Evolutionary conservation across 2,797 vertebrate genomes (phyloP), one percentile per base, ranked within the genome.

Genomic region (Spinibarbus caldwelli): DNA sequence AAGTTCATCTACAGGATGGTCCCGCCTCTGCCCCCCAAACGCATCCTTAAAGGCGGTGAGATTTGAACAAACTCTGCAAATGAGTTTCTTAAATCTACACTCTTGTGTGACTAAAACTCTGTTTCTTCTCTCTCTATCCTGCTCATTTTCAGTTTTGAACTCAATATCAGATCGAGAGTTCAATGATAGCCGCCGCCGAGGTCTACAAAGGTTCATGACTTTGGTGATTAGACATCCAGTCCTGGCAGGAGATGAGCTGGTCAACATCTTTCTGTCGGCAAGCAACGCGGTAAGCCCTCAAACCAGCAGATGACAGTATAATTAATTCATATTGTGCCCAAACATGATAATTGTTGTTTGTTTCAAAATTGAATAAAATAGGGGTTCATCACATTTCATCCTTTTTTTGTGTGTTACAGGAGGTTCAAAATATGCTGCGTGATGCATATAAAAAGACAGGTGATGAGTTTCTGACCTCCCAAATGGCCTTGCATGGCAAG

Each of bases 1-100:
- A 97, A 96, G 88, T 99, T 97, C 88, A 96, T 98, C 0, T 99
- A 99, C 91, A 95, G 98, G 19, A 96, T 98, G 93, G 97, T 99
- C 75, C 98, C 98, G 0, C 95, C 97, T 0, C 94, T 99, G 73
- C 98, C 98, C 0, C 98, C 98, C 6, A 99, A 99, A 92, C 96
- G 98, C 87, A 95, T 98, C 95, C 92, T 99, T 68, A 96, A 96
- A 90, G 97, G 97, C 96, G 98, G 98, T 99, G 94, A 0, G 92
- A 52, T 41, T n/a, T 70, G 15, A 78, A 31, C 38, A 17, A 38
- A 38, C 15, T 66, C 29, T 47, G 41, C 5, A 64, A 49, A 41
- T 29, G 5, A 52, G 14, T 34, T 49, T 62, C 49, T 62, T 10
- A 76, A 34, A 23, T 54, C 23, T 62, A 66, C 8, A 66, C 21